phyloP scores from a whole-genome alignment of 2,113 vertebrate species.

The Pterocles burchelli region DNA sequence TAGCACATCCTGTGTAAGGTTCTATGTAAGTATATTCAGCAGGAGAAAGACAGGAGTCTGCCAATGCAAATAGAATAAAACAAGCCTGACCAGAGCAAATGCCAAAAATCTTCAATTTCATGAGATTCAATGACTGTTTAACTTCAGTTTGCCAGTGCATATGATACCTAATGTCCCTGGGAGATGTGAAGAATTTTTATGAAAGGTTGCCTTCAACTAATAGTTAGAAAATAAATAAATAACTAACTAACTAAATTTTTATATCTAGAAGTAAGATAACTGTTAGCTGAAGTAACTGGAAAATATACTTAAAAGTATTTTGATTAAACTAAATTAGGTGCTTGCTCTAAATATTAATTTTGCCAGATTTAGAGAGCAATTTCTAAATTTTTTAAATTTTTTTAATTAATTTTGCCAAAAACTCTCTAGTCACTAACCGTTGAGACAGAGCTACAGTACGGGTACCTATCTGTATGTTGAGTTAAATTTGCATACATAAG shows the following conservation, averaged over 20 bases:
- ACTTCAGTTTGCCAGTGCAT: neutral
- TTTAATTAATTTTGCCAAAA: neutral
- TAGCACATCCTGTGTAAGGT: neutral
- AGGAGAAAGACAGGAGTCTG: neutral
- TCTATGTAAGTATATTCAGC: neutral
- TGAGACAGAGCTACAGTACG: neutral
- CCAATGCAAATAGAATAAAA: neutral
- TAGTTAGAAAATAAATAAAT: neutral
- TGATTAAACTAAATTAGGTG: neutral
- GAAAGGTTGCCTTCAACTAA: neutral
- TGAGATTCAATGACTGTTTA: neutral
- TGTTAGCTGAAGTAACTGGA: neutral
- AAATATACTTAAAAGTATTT: neutral
- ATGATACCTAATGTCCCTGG: neutral
- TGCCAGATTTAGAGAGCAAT: neutral
- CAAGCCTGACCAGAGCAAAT: neutral
- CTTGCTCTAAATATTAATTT: neutral
- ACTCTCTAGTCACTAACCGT: neutral
- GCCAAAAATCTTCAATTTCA: neutral
- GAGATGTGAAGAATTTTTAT: neutral
- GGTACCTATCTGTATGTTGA: rapidly evolving
- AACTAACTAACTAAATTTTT: neutral
- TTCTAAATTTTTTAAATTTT: too few species aligned
- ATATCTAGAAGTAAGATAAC: neutral
- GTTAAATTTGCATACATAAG: neutral